Conservation (phyloP, 1,140 invertebrate genomes). For the Musca domestica region DNA sequence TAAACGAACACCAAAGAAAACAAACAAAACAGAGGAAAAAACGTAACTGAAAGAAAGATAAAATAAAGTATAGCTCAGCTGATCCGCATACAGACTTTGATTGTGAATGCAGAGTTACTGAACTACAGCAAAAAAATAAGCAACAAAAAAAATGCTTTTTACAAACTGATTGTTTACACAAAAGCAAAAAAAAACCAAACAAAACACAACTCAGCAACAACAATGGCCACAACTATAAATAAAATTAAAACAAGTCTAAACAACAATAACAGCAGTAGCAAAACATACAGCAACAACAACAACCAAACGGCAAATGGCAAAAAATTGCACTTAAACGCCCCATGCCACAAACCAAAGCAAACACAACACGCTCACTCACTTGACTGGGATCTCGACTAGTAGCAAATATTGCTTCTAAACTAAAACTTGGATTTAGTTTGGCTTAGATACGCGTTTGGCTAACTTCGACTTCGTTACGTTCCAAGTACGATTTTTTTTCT, state of each 20-base stretch:
- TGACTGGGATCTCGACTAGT: neutral
- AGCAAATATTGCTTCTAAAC: neutral
- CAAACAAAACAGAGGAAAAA: neutral
- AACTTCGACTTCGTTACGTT: too few species aligned
- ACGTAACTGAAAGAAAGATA: neutral
- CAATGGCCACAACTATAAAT: neutral
- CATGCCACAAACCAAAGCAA: neutral
- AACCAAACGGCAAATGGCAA: neutral
- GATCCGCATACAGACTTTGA: neutral
- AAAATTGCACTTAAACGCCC: constrained; percentile 10
- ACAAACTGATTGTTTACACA: constrained; percentile 8
- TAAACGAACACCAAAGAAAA: too few species aligned
- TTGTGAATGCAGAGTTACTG: too few species aligned
- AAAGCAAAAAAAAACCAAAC: neutral
- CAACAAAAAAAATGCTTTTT: too few species aligned
- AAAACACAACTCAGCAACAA: neutral
- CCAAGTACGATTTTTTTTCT: too few species aligned
- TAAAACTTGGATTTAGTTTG: too few species aligned
- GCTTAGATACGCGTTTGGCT: too few species aligned
- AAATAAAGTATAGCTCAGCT: constrained; percentile 10
- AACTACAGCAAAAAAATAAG: too few species aligned
- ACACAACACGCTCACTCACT: neutral
- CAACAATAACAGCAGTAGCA: neutral
- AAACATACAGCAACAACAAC: neutral
- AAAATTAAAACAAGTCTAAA: constrained; percentile 20